Base-by-base conservation (phyloP, 2,113 vertebrate species). In the Stigmatopora argus region DNA sequence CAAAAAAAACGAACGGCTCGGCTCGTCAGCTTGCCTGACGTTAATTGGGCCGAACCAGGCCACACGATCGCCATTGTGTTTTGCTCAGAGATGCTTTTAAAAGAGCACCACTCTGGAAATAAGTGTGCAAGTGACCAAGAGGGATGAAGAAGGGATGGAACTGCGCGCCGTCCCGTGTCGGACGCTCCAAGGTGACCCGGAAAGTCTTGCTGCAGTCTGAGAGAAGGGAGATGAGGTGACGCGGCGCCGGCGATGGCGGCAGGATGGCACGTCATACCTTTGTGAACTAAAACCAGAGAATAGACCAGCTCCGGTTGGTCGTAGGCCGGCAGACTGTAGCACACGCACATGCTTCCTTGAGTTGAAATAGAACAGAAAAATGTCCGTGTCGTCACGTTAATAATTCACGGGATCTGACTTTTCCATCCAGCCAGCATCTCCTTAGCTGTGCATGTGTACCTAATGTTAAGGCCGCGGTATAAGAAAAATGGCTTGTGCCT, bases 201-300 rank as follows among this genome's bases (percentile, higher is more conserved):
- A 94, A 96, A 21, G 90, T 95, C 91, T 92, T 98, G 78, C 88
- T 93, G 84, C 92, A 92, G 68, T 94, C 96, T 99, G 80, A 72
- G 17, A 38, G 18, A 71, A 51, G 56, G 35, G 59, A 55, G 3
- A 58, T 21, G 10, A 62, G 45, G 15, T 56, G 53, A 67, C 35
- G 15, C 62, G 19, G 47, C 26, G 18, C 3, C 2, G 34, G 15
- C 3, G n/a, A 4, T 19, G 18, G 48, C 10, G 38, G 49, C 15
- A 41, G n/a, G 66, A 31, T n/a, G 15, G 6, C 31, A 69, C 15
- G 65, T 31, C 73, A 21, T 66, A 91, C 95, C 95, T 94, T 92
- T 94, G 87, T 98, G 95, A 64, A 97, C 85, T 71, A 94, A 92
- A 67, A 92, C 87, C 8, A 96, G 73, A 0, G 91, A 91, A 85